phyloP scores from a whole-genome alignment of 2,113 vertebrate genomes.

The Microcebus jonahi region DNA sequence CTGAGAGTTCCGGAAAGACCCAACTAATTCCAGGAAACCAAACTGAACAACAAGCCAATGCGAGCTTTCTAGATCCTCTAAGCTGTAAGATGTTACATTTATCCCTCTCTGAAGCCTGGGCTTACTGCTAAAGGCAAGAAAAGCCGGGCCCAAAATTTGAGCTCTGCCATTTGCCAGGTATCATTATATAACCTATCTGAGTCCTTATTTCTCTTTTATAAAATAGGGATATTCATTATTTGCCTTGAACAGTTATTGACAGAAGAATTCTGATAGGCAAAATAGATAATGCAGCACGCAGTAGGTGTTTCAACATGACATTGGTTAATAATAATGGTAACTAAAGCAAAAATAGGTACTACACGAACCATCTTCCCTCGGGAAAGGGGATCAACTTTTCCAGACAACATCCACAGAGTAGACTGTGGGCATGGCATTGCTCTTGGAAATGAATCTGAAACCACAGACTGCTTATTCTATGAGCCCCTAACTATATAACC shows the following conservation, averaged over 20 bases:
- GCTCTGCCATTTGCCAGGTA: not conserved
- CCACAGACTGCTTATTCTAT: not conserved
- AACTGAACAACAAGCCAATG: not conserved
- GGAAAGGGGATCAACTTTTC: not conserved
- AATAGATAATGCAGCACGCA: not conserved
- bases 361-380: accelerated
- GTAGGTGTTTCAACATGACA: not conserved
- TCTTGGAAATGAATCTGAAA: not conserved
- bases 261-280: not conserved
- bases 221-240: not conserved
- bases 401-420: not conserved
- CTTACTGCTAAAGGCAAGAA: not conserved
- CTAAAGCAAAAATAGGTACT: not conserved
- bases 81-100: not conserved
- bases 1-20: not conserved
- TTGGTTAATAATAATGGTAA: not conserved
- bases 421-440: not conserved
- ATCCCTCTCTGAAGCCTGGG: not conserved
- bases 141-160: not conserved
- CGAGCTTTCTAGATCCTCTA: not conserved
- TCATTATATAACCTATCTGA: not conserved
- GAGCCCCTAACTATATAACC: not conserved
- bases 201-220: not conserved
- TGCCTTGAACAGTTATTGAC: not conserved
- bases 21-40: slow-evolving; percentile 21